These are phyloP conservation scores for Caerostris extrusa DNA, from an alignment of 1,140 invertebrate genomes.

Conservation along the genomic window DNA sequence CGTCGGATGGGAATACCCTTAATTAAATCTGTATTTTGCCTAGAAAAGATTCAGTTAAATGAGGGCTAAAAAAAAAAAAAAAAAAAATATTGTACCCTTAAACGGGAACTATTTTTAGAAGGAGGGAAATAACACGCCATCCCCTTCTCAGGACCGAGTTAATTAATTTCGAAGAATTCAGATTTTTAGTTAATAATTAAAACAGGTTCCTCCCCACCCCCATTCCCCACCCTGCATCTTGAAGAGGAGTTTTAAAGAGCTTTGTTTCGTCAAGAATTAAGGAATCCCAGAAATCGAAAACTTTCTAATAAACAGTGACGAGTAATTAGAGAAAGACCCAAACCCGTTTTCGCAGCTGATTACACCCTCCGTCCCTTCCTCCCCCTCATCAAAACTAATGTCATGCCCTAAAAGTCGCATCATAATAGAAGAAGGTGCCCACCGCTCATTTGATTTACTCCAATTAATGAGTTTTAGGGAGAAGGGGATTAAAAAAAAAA, in stretches of 20 bases:
- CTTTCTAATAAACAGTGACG: constrained; percentile 1
- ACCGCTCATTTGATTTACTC: neutral
- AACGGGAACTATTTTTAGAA: too few species aligned
- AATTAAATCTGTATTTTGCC: neutral
- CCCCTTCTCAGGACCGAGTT: neutral
- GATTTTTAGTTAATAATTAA: constrained; percentile 42
- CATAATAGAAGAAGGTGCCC: neutral
- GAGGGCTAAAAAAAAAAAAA: neutral
- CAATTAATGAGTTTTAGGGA: neutral
- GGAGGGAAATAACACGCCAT: neutral
- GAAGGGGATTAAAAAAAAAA: neutral
- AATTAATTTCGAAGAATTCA: constrained; percentile 40
- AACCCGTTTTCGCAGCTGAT: neutral
- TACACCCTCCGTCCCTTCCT: neutral
- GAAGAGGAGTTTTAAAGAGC: neutral
- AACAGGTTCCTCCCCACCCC: neutral
- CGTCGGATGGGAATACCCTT: neutral
- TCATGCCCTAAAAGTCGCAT: neutral
- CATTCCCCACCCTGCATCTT: neutral
- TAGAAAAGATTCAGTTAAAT: neutral
- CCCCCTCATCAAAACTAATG: neutral
- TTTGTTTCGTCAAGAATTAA: constrained; percentile 29
- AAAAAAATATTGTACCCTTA: too few species aligned
- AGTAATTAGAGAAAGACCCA: neutral
- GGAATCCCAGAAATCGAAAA: neutral